A percentile compares a stretch with the other conserved stretches of the same genome.
Evolutionary conservation across 2,113 vertebrate species (phyloP).

Genomic region (Coracopsis vasa): DNA sequence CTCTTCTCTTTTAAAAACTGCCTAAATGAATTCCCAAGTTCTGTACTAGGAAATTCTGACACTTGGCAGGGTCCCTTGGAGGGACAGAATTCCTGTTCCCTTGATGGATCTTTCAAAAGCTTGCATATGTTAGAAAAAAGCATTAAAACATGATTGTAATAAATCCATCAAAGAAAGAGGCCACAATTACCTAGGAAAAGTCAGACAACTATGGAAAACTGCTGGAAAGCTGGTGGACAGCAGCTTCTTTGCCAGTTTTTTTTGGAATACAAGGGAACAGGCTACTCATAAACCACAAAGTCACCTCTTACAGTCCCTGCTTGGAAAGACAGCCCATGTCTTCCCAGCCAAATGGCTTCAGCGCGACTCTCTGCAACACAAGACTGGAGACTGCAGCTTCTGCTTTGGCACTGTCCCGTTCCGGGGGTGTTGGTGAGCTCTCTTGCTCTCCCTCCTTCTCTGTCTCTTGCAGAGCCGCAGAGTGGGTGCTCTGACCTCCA

Average conservation of each 20-base stretch:
- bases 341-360: background rate
- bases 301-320: background rate
- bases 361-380: background rate
- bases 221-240: background rate
- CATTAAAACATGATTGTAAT: background rate
- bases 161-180: background rate
- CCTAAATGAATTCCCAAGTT: background rate
- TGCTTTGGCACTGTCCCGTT: background rate
- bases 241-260: background rate
- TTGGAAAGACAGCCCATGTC: background rate
- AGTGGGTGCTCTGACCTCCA: background rate
- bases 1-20: background rate
- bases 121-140: background rate
- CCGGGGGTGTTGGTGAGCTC: fast-evolving
- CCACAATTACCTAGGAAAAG: background rate
- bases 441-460: background rate
- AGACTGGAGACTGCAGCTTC: background rate
- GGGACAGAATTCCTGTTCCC: background rate
- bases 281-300: background rate
- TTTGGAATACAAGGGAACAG: background rate
- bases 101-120: background rate
- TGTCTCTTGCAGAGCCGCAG: background rate
- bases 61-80: background rate
- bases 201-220: background rate
- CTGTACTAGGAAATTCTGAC: background rate